Conservation (phyloP, 2,113 vertebrate genomes). For the Rhinolophus ferrumequinum region DNA sequence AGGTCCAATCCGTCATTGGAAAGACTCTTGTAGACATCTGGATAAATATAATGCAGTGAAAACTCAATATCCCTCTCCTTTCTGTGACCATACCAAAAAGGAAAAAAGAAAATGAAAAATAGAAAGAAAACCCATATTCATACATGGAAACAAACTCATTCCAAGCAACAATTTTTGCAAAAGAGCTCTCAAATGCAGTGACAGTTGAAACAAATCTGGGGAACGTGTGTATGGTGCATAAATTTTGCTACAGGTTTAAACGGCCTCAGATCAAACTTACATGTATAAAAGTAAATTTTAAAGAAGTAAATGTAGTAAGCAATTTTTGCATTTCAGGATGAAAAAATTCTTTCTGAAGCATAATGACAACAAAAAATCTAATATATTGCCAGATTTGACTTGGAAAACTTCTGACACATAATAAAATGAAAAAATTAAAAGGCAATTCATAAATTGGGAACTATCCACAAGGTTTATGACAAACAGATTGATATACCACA, state of each 20-base stretch:
- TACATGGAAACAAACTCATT: neutral
- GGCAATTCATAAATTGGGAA: neutral
- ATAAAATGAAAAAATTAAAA: neutral
- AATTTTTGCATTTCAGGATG: neutral
- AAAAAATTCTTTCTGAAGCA: neutral
- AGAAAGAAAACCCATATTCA: neutral
- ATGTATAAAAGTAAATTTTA: neutral
- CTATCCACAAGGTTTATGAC: neutral
- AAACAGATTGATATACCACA: neutral
- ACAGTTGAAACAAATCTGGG: neutral
- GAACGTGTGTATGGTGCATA: neutral
- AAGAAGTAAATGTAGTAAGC: neutral
- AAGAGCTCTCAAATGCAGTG: neutral
- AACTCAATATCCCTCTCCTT: neutral
- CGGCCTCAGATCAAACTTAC: neutral
- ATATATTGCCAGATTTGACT: neutral
- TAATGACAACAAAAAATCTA: neutral
- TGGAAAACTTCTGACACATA: neutral
- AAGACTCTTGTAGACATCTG: neutral
- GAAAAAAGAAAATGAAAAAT: neutral
- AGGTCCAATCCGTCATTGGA: neutral
- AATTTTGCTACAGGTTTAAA: neutral
- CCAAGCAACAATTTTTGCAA: neutral
- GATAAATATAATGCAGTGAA: neutral
- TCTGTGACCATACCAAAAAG: neutral